A percentile compares a stretch with the other conserved stretches of the same genome.
These are phyloP conservation scores for Climacteris rufus DNA, from an alignment of 2,113 vertebrate species.

Conservation along the genomic window DNA sequence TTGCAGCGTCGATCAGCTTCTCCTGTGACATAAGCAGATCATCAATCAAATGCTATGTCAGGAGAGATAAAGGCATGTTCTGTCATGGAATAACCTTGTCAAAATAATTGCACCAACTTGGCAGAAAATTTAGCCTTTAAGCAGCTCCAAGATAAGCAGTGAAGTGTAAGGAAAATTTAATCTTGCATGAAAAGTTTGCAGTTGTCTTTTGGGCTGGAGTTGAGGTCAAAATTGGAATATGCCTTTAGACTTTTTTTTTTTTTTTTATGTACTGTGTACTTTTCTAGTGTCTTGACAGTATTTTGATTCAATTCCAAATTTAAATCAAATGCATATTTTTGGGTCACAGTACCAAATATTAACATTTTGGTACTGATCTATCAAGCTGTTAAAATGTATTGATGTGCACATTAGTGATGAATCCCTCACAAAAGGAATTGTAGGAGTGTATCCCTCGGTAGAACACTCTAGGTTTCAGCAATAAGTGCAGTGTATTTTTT, in stretches of 20 bases:
- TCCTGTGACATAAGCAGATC: neutral
- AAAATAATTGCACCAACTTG: slow-evolving; percentile 8
- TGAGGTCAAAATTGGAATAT: neutral
- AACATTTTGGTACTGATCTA: neutral
- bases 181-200: neutral
- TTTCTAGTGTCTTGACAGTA: neutral
- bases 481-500: neutral
- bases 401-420: neutral
- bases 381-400: neutral
- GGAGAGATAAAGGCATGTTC: neutral
- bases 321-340: neutral
- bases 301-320: neutral
- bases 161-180: neutral
- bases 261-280: neutral
- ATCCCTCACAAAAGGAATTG: neutral
- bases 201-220: neutral
- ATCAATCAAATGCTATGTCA: neutral
- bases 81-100: neutral
- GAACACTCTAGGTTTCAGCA: neutral
- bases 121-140: slow-evolving; percentile 3
- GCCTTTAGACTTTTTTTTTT: neutral
- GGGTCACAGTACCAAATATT: neutral
- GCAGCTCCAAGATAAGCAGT: slow-evolving; percentile 21
- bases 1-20: neutral
- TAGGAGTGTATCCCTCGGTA: neutral